A percentile compares a stretch with the other conserved stretches of the same genome.
Evolutionary conservation across 2,888 invertebrate genomes (phyloP).

Genomic region (Sericinus montela): DNA sequence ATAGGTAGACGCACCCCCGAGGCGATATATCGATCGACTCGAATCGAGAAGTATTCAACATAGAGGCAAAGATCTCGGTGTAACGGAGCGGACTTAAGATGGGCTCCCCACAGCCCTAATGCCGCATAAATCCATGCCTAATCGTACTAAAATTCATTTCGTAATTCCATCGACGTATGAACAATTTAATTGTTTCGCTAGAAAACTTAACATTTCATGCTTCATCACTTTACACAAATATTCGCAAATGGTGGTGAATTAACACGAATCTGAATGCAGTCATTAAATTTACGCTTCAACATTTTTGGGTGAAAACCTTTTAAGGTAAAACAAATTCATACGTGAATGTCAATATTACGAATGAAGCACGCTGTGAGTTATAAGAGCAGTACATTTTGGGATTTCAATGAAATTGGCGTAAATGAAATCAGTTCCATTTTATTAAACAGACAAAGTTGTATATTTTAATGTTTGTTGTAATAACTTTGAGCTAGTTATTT

Average conservation of each 20-base stretch:
- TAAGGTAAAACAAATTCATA: slow-evolving; percentile 44
- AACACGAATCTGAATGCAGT: slow-evolving; percentile 69
- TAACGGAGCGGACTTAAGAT: slow-evolving; percentile 62
- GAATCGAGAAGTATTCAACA: slow-evolving; percentile 53
- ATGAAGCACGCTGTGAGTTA: slow-evolving; percentile 20
- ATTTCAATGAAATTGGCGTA: slow-evolving; percentile 10
- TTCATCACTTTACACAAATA: slow-evolving; percentile 49
- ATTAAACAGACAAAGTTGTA: slow-evolving; percentile 13
- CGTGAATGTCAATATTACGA: slow-evolving; percentile 21
- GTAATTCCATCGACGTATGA: slow-evolving; percentile 63
- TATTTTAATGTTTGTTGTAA: not conserved
- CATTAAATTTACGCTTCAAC: slow-evolving; percentile 73
- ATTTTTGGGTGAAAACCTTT: slow-evolving; percentile 65
- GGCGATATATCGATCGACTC: slow-evolving; percentile 59
- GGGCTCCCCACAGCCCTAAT: slow-evolving; percentile 48
- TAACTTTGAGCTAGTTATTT: not conserved
- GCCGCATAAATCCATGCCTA: slow-evolving; percentile 34
- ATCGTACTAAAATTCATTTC: slow-evolving; percentile 41
- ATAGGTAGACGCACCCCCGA: slow-evolving; percentile 61
- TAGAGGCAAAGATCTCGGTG: slow-evolving; percentile 54
- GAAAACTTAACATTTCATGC: slow-evolving; percentile 62
- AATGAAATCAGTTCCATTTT: slow-evolving; percentile 13
- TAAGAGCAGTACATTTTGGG: slow-evolving; percentile 19
- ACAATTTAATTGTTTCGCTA: slow-evolving; percentile 73
- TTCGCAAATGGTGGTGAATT: slow-evolving; percentile 58